A percentile compares a stretch with the other conserved stretches of the same genome.
These are phyloP conservation scores for Brachionus paranguensis DNA, from an alignment of 1,140 invertebrate species.

Conservation along the genomic window DNA sequence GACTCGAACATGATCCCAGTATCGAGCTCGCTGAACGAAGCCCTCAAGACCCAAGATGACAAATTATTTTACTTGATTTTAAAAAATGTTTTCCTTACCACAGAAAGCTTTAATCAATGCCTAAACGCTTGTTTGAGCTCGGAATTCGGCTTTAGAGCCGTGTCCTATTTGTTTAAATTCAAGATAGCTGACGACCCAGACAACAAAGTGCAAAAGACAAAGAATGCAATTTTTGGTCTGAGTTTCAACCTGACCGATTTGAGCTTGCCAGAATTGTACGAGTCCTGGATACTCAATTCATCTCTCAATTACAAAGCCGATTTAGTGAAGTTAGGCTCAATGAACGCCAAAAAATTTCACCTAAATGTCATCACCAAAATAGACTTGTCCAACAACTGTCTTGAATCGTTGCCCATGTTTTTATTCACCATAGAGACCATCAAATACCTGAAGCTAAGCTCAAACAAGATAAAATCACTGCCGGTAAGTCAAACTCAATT, in stretches of 20 bases:
- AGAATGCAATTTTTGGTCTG: background rate
- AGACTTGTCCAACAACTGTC: conserved; percentile 83
- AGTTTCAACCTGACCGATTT: background rate
- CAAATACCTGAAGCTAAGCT: conserved; percentile 71
- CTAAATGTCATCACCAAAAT: conserved; percentile 83
- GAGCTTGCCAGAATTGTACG: background rate
- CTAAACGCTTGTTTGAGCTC: background rate
- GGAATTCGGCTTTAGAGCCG: background rate
- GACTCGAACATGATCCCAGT: background rate
- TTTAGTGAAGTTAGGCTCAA: background rate
- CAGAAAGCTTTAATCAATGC: background rate
- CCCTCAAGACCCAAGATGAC: conserved; percentile 5
- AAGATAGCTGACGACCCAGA: background rate
- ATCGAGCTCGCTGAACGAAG: background rate
- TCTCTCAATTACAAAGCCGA: background rate
- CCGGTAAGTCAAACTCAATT: conserved; percentile 53
- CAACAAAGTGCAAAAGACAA: background rate
- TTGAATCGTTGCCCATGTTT: conserved; percentile 70
- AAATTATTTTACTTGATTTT: conserved; percentile 9
- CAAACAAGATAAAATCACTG: conserved; percentile 75
- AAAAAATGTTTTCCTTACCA: background rate
- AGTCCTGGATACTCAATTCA: background rate
- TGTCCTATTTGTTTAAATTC: background rate
- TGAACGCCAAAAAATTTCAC: conserved; percentile 58
- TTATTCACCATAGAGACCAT: conserved; percentile 76